These are phyloP conservation scores for Atta colombica DNA, from an alignment of 1,140 invertebrate genomes.

Conservation along the genomic window DNA sequence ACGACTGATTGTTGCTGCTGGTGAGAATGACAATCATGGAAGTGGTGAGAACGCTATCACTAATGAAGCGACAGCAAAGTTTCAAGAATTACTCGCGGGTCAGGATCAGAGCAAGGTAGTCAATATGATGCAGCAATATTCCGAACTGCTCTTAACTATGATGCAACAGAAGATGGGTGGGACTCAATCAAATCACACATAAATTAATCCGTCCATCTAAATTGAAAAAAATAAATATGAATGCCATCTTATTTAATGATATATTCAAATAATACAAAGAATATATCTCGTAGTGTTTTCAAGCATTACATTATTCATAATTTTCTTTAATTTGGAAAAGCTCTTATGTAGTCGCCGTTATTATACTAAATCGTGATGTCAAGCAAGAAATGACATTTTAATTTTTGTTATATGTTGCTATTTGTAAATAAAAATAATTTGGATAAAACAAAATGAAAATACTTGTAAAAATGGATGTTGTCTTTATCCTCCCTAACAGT, in stretches of 20 bases:
- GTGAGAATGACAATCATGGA: constrained; percentile 72
- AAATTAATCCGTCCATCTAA: constrained; percentile 75
- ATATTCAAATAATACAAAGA: constrained; percentile 19
- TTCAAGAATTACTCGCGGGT: constrained; percentile 81
- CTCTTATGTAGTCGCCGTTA: too few relatives aligned
- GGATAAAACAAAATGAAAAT: too few relatives aligned
- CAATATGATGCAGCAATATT: constrained; percentile 90
- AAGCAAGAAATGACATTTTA: too few relatives aligned
- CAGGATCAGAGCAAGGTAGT: constrained; percentile 87
- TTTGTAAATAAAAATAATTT: too few relatives aligned
- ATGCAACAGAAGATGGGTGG: constrained; percentile 88
- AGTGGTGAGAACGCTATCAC: constrained; percentile 76
- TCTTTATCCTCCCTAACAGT: too few relatives aligned
- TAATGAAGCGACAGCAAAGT: constrained; percentile 82
- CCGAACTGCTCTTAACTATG: constrained; percentile 88
- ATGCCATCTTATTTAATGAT: constrained; percentile 11
- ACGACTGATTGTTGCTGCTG: constrained; percentile 80
- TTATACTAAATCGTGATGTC: too few relatives aligned
- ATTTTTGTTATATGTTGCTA: too few relatives aligned
- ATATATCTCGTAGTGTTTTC: background rate
- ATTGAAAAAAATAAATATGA: constrained; percentile 35
- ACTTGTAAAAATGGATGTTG: too few relatives aligned
- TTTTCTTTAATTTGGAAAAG: too few relatives aligned
- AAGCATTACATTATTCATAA: background rate
- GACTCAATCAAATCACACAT: constrained; percentile 82